Evolutionary conservation across 2,888 invertebrate genomes (phyloP), one percentile per base, ranked within the genome.

Genomic region (Orchesellides sinensis): DNA sequence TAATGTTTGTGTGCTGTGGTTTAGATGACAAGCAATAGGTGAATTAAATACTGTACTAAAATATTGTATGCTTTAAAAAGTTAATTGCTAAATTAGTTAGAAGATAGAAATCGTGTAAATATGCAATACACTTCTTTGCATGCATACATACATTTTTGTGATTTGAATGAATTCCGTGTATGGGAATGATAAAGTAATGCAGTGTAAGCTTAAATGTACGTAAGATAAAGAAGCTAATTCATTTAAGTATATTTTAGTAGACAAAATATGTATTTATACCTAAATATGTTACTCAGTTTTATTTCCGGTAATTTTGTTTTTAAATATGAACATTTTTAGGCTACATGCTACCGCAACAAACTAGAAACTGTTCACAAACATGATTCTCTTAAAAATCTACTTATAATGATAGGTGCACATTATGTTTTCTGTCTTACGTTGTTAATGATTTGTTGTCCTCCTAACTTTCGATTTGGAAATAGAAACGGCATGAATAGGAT

Each of bases 81-180:
- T n/a, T 14, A 40, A 40, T n/a, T 40, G n/a, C 40, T 6, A 6
- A 32, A 5, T 6, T 6, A 5, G 32, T 32, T 14, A 40, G 40
- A 40, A 14, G 10, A 40, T 32, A 32, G 32, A 10, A 32, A 49
- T 49, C 49, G 49, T 49, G 49, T 49, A 49, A n/a, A 49, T 49
- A 49, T 49, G 49, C 49, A 49, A 49, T 49, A 49, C 49, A 40
- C n/a, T 40, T n/a, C 40, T n/a, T 2, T 40, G n/a, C n/a, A n/a
- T n/a, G n/a, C n/a, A n/a, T n/a, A n/a, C n/a, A n/a, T n/a, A n/a
- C n/a, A n/a, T n/a, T n/a, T n/a, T n/a, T n/a, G n/a, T n/a, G n/a
- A n/a, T n/a, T n/a, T n/a, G n/a, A n/a, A n/a, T n/a, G n/a, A n/a
- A n/a, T n/a, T n/a, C n/a, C n/a, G n/a, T n/a, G n/a, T n/a, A n/a